Evolutionary conservation across 64 coral and sea anemone genomes (phyloP).

Genomic region (Cladopsammia gracilis): DNA sequence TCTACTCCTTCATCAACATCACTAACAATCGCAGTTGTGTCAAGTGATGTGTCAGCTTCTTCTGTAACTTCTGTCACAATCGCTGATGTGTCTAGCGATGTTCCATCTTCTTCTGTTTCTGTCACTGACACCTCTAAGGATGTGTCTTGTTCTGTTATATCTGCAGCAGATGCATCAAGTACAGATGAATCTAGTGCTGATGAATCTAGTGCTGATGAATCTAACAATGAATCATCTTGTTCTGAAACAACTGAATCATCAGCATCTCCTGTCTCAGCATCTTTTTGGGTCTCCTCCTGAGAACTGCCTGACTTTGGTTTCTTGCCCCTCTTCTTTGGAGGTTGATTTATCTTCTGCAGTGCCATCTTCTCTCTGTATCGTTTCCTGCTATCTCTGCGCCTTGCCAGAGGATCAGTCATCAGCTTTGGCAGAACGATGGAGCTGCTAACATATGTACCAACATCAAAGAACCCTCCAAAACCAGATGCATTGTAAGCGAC

Average conservation of each 20-base stretch:
- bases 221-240: neutral
- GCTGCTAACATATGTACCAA: constrained; percentile 34
- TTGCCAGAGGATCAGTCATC: constrained; percentile 45
- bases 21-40: neutral
- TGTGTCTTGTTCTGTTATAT: neutral
- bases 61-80: neutral
- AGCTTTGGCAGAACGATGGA: constrained; percentile 40
- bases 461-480: constrained; percentile 66
- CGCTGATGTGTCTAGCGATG: neutral
- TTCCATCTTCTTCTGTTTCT: neutral
- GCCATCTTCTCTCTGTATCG: constrained; percentile 57
- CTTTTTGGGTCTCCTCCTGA: neutral
- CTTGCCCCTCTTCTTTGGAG: constrained; percentile 24
- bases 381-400: constrained; percentile 49
- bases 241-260: constrained; percentile 1
- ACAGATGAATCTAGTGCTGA: neutral
- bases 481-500: constrained; percentile 62
- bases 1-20: constrained; percentile 26
- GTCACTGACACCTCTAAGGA: neutral
- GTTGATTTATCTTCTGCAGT: constrained; percentile 17
- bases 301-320: constrained; percentile 1
- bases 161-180: constrained; percentile 2
- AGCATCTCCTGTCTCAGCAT: neutral
- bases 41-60: constrained; percentile 1
- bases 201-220: neutral